Base-by-base conservation (phyloP, 2,888 invertebrate species). In the Hypena proboscidalis region DNA sequence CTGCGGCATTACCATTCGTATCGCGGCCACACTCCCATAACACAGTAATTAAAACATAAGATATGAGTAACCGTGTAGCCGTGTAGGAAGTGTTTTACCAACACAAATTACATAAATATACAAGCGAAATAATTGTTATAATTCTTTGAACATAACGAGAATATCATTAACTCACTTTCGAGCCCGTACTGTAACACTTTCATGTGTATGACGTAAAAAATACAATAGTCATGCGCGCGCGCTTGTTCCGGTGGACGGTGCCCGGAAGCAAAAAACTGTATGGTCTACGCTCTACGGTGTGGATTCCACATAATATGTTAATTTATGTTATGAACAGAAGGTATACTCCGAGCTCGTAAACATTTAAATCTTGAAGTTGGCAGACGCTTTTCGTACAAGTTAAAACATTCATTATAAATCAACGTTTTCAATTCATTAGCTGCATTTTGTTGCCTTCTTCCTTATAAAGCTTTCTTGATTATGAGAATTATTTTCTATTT, bases 161-260 rank as follows among this genome's bases (percentile, higher is more conserved):
- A 77, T 76, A 63, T 55, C 69, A 84, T 82, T 82, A 85, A 82
- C 80, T 88, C 84, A 77, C 87, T 89, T 85, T 89, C 88, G 75
- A 74, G 74, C 64, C 74, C 61, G 73, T 75, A 77, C 60, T 73
- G 70, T 74, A 69, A 79, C 83, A 81, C 80, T 83, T 83, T 83
- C 80, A 55, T 70, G 55, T 46, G 60, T 39, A 58, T 87, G 80
- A 77, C 71, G 76, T 77, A 79, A 68, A 69, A 52, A 58, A 53
- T 73, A 74, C 72, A 68, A 61, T 69, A 65, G 59, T 63, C 67
- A 67, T 62, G 68, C 67, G 65, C 69, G 64, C 39, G 45, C 19
- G 33, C 56, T 34, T 66, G 77, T 77, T 74, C 67, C 76, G 70
- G 60, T 70, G 61, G 51, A 31, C 52, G 69, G 39, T 58, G 60